Percentiles rank a stretch among this genome's conserved stretches.
Conservation (phyloP, 2,888 invertebrate genomes). For the Meloe dianella region DNA sequence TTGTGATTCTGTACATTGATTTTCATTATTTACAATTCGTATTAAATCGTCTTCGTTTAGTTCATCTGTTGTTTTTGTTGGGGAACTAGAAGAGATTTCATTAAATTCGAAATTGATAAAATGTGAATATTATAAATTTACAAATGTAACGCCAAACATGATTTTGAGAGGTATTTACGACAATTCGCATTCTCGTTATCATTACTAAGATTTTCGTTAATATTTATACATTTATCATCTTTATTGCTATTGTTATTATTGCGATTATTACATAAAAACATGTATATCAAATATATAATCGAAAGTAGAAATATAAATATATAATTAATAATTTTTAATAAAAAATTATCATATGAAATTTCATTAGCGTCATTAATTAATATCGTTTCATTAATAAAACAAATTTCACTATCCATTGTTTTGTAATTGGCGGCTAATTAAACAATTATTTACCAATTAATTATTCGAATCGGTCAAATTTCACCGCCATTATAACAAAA, state of each 20-base stretch:
- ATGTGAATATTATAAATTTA: slow-evolving; percentile 13
- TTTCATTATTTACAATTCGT: slow-evolving; percentile 49
- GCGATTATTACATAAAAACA: neutral
- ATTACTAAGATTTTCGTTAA: neutral
- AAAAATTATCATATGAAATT: neutral
- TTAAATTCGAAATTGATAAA: slow-evolving; percentile 16
- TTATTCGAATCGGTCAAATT: neutral
- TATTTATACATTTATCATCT: neutral
- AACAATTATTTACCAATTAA: neutral
- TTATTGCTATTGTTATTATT: slow-evolving; percentile 10
- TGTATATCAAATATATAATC: neutral
- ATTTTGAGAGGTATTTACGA: slow-evolving; percentile 14
- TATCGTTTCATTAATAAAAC: slow-evolving; percentile 24
- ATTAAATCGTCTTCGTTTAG: slow-evolving; percentile 48
- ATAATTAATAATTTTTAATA: neutral
- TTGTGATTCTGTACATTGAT: slow-evolving; percentile 70
- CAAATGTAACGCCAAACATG: slow-evolving; percentile 19
- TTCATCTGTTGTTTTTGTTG: slow-evolving; percentile 47
- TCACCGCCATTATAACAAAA: neutral
- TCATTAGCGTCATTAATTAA: neutral
- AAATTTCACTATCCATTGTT: slow-evolving; percentile 5
- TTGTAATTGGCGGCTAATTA: neutral
- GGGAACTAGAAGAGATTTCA: slow-evolving; percentile 43
- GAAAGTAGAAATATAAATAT: neutral
- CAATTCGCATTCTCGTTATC: neutral